Base-by-base conservation (phyloP, 2,888 invertebrate genomes). In the Serripes groenlandicus region DNA sequence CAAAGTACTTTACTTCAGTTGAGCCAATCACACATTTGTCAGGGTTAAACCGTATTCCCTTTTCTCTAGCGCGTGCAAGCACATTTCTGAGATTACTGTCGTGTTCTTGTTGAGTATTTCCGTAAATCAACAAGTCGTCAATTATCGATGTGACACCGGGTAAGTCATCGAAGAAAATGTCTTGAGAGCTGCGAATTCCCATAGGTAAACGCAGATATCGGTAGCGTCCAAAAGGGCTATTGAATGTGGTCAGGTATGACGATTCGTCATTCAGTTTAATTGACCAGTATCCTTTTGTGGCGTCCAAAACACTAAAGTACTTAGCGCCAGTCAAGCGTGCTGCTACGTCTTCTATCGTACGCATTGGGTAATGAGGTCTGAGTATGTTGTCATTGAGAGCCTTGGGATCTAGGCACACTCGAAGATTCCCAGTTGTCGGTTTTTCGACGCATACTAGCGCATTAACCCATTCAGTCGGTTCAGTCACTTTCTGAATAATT, bases 171-270 rank as follows among this genome's bases (percentile, higher is more conserved):
- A n/a, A n/a, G n/a, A n/a, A n/a, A n/a, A n/a, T n/a, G n/a, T n/a
- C n/a, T n/a, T n/a, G n/a, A n/a, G n/a, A n/a, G n/a, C n/a, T n/a
- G n/a, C n/a, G n/a, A n/a, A n/a, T n/a, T n/a, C n/a, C n/a, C n/a
- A n/a, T n/a, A n/a, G n/a, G n/a, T n/a, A n/a, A n/a, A n/a, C n/a
- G n/a, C n/a, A n/a, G n/a, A 86, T 85, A 80, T 7, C 85, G 30
- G 23, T 81, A 88, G 18, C 89, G 68, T 60, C 89, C 81, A 21
- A 77, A 82, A 15, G 76, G 81, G 2, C 75, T 83, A 62, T 82
- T 85, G 68, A 89, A 83, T 18, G 82, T 85, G 3, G 83, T 81
- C 42, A 80, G 28, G 15, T 42, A 60, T 30, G 73, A 81, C 15
- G 78, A 78, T 23, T 74, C 76, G 4, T 83, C 78, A 4, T 68